Base-by-base conservation (phyloP, 30 jellyfish, hydroid and myxozoan species). In the Pseudorhiza aurosa region DNA sequence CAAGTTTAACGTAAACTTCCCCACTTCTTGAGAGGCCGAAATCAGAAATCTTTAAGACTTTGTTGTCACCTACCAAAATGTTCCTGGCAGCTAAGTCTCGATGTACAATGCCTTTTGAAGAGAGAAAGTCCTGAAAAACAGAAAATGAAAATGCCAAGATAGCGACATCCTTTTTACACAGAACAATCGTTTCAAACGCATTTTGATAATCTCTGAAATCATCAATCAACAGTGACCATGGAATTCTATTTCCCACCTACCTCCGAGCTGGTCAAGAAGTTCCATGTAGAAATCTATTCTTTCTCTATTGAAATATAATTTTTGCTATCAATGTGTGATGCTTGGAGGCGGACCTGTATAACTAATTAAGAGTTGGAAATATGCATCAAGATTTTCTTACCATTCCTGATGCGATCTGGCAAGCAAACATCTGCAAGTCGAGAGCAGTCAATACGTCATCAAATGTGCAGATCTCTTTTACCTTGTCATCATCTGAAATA, bases 391-490 rank as follows among this genome's bases (percentile, higher is more conserved):
- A n/a, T n/a, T n/a, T n/a, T 7, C 75, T 7, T 32, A 83, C 95
- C 95, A 83, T 83, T 69, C 95, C 95, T n/a, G 87, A 53, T 0
- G 95, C 87, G 24, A 83, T 83, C 60, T 83, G 95, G 50, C 71
- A 55, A 12, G 95, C 95, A 70, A 83, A 83, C 46, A 14, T 25
- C 40, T 83, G 95, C 49, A 83, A 82, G 32, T 83, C 95, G 14
- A 68, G 65, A 45, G 82, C 21, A 43, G 79, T 35, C 15, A 81
- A 42, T 6, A 67, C 68, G 14, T 81, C 85, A 26, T 67, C 81
- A 57, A 39, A 46, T 2, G 72, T 14, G 78, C 92, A 65, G 2
- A 78, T 57, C 4, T 65, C 77, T 28, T 65, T 58, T 24, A 30
- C 46, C 19, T 59, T 60, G 19, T 77, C 89, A 39, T 25, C 65